Percentiles rank a stretch among this genome's conserved stretches.
Evolutionary conservation across 2,113 vertebrate genomes (phyloP).

Genomic region (Heterotis niloticus): DNA sequence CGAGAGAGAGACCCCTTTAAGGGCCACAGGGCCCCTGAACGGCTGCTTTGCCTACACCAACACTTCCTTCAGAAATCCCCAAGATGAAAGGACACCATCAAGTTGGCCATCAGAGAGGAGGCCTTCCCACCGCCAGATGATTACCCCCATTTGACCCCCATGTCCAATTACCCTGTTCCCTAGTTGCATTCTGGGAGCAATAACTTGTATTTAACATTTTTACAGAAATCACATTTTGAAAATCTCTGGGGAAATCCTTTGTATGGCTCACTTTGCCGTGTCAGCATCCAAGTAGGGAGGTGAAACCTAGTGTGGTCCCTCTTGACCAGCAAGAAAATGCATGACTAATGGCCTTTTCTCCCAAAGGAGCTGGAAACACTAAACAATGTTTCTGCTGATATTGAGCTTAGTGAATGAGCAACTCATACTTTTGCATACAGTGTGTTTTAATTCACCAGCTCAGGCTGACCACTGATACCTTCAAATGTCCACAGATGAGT

Average conservation of each 20-base stretch:
- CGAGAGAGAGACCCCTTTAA: too few species aligned
- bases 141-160: background rate
- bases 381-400: background rate
- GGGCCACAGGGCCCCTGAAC: background rate
- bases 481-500: background rate
- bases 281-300: too few species aligned
- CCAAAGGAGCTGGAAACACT: too few species aligned
- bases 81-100: background rate
- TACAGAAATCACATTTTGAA: background rate
- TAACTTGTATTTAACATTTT: conserved; percentile 4
- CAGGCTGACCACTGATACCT: background rate
- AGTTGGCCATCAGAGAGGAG: background rate
- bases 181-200: background rate
- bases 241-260: background rate
- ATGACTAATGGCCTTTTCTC: background rate
- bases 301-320: background rate
- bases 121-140: background rate
- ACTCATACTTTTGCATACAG: background rate
- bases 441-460: background rate
- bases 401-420: background rate
- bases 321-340: background rate
- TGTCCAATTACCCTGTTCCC: background rate
- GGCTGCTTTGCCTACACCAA: background rate
- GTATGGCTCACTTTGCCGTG: background rate
- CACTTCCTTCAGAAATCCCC: background rate